These are phyloP conservation scores for Ctenopoma multispine DNA, from an alignment of 2,797 vertebrate genomes.

Conservation along the genomic window DNA sequence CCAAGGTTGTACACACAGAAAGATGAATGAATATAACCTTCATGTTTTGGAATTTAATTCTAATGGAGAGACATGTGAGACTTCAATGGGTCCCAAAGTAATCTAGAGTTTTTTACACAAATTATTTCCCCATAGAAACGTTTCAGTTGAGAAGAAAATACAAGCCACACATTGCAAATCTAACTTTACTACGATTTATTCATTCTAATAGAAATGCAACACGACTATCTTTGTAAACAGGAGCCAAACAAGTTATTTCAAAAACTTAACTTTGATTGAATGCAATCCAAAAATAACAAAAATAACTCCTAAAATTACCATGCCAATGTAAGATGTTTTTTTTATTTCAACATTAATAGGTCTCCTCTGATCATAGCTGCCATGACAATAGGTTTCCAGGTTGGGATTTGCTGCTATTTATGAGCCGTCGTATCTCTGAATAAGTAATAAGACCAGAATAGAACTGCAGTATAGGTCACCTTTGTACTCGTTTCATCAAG, in stretches of 20 bases:
- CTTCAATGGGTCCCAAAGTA: slow-evolving; percentile 43
- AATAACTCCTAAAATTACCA: slow-evolving; percentile 20
- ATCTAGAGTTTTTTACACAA: slow-evolving; percentile 54
- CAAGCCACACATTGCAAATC: slow-evolving; percentile 7
- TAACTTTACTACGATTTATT: slow-evolving; percentile 16
- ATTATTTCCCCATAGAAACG: slow-evolving; percentile 52
- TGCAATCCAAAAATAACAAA: background rate
- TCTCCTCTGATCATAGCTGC: slow-evolving; percentile 39
- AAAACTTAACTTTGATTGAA: slow-evolving; percentile 8
- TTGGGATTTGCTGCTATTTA: slow-evolving; percentile 52
- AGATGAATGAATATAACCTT: slow-evolving; percentile 42
- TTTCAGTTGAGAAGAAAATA: slow-evolving; percentile 29
- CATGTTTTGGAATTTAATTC: slow-evolving; percentile 37
- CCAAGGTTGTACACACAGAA: background rate
- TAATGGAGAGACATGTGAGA: slow-evolving; percentile 34
- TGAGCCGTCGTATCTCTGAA: slow-evolving; percentile 44
- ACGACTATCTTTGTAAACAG: slow-evolving; percentile 6
- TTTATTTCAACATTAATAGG: slow-evolving; percentile 20
- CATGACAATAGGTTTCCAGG: slow-evolving; percentile 28
- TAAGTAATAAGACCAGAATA: slow-evolving; percentile 43
- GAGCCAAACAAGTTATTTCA: slow-evolving; percentile 18
- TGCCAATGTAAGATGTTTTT: background rate
- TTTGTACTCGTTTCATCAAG: slow-evolving; percentile 42
- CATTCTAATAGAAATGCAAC: slow-evolving; percentile 30
- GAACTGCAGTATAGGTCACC: slow-evolving; percentile 42